Percentiles rank a stretch among this genome's conserved stretches.
Evolutionary conservation across 2,113 vertebrate genomes (phyloP).

Genomic region (Paramisgurnus dabryanus): DNA sequence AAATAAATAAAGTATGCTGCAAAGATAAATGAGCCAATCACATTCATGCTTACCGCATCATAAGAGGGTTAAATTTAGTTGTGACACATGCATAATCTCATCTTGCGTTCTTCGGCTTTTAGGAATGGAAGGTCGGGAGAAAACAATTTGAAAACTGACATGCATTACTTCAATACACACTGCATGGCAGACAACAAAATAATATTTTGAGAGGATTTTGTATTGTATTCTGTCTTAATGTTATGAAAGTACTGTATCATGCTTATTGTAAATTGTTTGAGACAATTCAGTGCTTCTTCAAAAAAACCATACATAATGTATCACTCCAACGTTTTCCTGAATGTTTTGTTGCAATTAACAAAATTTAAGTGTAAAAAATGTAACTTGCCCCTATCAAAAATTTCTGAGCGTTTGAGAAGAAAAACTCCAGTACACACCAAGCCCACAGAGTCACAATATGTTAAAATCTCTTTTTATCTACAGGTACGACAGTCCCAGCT

Average conservation of each 20-base stretch:
- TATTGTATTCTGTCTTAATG: background rate
- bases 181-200: background rate
- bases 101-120: background rate
- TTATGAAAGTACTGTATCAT: background rate
- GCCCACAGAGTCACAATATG: background rate
- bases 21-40: slow-evolving; percentile 28
- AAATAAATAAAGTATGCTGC: slow-evolving; percentile 33
- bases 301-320: no score
- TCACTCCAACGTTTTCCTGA: no score
- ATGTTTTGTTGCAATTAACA: no score
- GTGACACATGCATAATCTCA: background rate
- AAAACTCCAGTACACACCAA: background rate
- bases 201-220: background rate
- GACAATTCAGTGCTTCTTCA: no score
- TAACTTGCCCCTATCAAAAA: background rate
- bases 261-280: background rate
- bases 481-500: slow-evolving; percentile 93
- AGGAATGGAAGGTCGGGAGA: background rate
- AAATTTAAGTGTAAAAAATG: background rate
- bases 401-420: no score
- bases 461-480: background rate
- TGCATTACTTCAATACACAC: background rate
- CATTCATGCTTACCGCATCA: slow-evolving; percentile 24
- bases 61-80: background rate
- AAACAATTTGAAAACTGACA: background rate